Evolutionary conservation across 1,140 invertebrate genomes (phyloP), one percentile per base, ranked within the genome.

Genomic region (Leptinotarsa defecta): DNA sequence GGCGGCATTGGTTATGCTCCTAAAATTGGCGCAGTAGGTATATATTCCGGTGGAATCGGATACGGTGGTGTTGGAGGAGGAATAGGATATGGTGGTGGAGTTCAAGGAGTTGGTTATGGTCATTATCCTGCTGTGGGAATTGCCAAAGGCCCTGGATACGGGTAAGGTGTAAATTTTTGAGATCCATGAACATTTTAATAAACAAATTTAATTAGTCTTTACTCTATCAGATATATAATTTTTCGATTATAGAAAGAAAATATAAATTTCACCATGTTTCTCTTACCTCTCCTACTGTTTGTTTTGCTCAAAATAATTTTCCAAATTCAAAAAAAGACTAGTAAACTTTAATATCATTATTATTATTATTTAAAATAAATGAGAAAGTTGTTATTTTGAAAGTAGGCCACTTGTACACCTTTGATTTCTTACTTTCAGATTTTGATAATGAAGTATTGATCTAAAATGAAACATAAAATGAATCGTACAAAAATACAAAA

Each of bases 81-180:
- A 20, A 34, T n/a, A 6, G 64, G 64, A 15, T 57, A 57, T 19
- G 52, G 52, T n/a, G 15, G 11, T 49, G 73, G 65, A 24, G 24
- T 65, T 27, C 67, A 57, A 20, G n/a, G 24, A 27, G 68, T 70
- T 13, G 71, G 71, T 5, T 48, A 69, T 52, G 71, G 57, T 20
- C 57, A 73, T 34, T 48, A 65, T 19, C 74, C 79, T 62, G 79
- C 73, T 57, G 63, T 77, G 22, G 70, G 80, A 48, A 75, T 75
- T 49, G 63, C 77, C 8, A 67, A 67, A 34, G 64, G 22, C 13
- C n/a, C 22, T 17, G 83, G 83, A 64, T 76, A 83, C 4, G 75
- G 71, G 64, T 67, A 6, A 22, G 64, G 2, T 24, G 13, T 2
- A 5, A 2, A 67, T 22, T 62, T 62, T 19, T 62, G n/a, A 19